A percentile compares a stretch with the other conserved stretches of the same genome.
Conservation (phyloP, 2,888 invertebrate species). For the Dastarcus helophoroides region DNA sequence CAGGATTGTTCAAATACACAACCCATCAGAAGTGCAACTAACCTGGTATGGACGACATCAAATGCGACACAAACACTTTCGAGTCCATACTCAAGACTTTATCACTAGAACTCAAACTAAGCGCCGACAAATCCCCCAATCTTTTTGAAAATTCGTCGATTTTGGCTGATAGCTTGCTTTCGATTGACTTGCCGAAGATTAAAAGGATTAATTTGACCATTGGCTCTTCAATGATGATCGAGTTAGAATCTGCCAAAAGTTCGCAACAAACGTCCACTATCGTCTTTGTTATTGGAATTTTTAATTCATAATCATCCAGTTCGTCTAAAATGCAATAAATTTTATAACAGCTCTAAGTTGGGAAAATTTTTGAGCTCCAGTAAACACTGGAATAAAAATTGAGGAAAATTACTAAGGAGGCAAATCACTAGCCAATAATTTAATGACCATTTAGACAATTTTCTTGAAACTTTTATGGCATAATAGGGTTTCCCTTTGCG, state of each 20-base stretch:
- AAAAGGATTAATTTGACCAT: slow-evolving; percentile 39
- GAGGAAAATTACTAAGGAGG: too few species aligned
- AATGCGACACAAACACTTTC: slow-evolving; percentile 24
- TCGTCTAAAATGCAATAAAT: slow-evolving; percentile 33
- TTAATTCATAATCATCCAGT: slow-evolving; percentile 40
- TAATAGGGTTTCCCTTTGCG: too few species aligned
- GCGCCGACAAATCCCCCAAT: slow-evolving; percentile 21
- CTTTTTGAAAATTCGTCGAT: slow-evolving; percentile 23
- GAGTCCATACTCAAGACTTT: slow-evolving; percentile 26
- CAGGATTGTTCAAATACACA: slow-evolving; percentile 1
- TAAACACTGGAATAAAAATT: too few species aligned
- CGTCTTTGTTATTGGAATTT: slow-evolving; percentile 38
- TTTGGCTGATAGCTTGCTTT: slow-evolving; percentile 22
- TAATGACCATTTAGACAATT: too few species aligned
- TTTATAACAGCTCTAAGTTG: too few species aligned
- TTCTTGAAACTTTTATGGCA: too few species aligned
- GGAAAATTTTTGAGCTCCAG: too few species aligned
- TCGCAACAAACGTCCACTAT: slow-evolving; percentile 40
- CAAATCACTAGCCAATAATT: too few species aligned
- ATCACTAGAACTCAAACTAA: slow-evolving; percentile 17
- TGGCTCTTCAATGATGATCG: slow-evolving; percentile 39
- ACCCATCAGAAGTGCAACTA: slow-evolving; percentile 11
- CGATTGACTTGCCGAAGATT: slow-evolving; percentile 35
- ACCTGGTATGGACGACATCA: slow-evolving; percentile 28
- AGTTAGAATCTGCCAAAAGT: slow-evolving; percentile 36